phyloP scores from a whole-genome alignment of 2,888 invertebrate genomes.

The Ophraella communa region DNA sequence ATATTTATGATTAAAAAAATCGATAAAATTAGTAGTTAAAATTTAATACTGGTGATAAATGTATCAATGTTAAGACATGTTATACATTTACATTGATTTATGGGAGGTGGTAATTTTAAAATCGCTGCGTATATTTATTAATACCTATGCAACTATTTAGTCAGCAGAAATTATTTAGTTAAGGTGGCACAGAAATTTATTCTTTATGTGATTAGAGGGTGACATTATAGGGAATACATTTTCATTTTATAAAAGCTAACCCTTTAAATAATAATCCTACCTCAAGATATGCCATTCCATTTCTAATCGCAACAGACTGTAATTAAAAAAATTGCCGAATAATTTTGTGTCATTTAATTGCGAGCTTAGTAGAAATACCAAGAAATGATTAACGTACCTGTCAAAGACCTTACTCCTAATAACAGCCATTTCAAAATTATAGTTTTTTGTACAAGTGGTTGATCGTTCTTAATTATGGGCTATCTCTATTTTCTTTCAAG shows the following conservation, averaged over 20 bases:
- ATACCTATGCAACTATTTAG: too few species aligned
- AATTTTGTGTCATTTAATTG: slow-evolving; percentile 32
- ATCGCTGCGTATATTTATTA: too few species aligned
- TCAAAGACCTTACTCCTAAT: slow-evolving; percentile 35
- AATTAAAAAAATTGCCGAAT: slow-evolving; percentile 27
- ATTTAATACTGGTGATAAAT: too few species aligned
- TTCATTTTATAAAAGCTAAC: neutral
- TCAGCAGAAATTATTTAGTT: too few species aligned
- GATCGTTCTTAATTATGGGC: slow-evolving; percentile 37
- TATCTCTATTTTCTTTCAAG: slow-evolving; percentile 33
- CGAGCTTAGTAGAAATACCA: slow-evolving; percentile 23
- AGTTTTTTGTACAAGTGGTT: slow-evolving; percentile 34
- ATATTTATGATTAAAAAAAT: too few species aligned
- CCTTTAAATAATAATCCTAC: neutral
- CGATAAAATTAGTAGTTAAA: too few species aligned
- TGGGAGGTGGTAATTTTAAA: too few species aligned
- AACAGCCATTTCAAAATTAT: slow-evolving; percentile 36
- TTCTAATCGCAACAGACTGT: slow-evolving; percentile 13
- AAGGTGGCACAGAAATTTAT: too few species aligned
- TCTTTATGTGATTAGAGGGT: too few species aligned
- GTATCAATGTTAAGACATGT: too few species aligned
- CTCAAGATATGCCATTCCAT: neutral
- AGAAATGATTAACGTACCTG: slow-evolving; percentile 35
- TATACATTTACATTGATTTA: too few species aligned
- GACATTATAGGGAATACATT: too few species aligned